Percentiles rank a stretch among this genome's conserved stretches.
Conservation (phyloP, 2,888 invertebrate species). For the Acleris cristana region DNA sequence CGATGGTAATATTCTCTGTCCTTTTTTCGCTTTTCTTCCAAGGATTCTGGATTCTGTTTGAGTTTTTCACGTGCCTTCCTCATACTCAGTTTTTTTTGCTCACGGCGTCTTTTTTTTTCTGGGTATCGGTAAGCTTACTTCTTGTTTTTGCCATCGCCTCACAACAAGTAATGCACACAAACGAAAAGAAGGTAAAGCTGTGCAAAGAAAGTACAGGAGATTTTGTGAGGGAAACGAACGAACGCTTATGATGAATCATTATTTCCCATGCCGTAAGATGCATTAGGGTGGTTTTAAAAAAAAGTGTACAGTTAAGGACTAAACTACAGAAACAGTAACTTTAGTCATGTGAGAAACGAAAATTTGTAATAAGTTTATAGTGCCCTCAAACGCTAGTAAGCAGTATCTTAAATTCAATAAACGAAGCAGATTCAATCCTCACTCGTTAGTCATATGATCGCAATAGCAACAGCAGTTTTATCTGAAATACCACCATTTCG, state of each 20-base stretch:
- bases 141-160: background rate
- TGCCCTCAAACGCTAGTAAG: too few species aligned
- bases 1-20: too few species aligned
- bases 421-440: too few species aligned
- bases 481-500: too few species aligned
- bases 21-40: background rate
- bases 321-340: background rate
- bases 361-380: too few species aligned
- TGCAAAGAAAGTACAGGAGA: too few species aligned
- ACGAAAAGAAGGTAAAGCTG: background rate
- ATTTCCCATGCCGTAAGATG: background rate
- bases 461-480: too few species aligned
- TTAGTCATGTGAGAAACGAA: too few species aligned
- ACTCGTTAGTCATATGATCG: too few species aligned
- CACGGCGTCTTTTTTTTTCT: slow-evolving; percentile 1
- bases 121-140: background rate
- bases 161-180: slow-evolving; percentile 6
- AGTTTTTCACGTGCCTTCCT: background rate
- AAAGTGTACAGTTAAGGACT: too few species aligned
- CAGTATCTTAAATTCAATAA: too few species aligned
- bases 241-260: background rate
- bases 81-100: slow-evolving; percentile 1
- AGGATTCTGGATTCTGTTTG: background rate
- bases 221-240: background rate
- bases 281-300: background rate